Evolutionary conservation across 2,113 vertebrate species (phyloP).

Genomic region (Petroica traversi): DNA sequence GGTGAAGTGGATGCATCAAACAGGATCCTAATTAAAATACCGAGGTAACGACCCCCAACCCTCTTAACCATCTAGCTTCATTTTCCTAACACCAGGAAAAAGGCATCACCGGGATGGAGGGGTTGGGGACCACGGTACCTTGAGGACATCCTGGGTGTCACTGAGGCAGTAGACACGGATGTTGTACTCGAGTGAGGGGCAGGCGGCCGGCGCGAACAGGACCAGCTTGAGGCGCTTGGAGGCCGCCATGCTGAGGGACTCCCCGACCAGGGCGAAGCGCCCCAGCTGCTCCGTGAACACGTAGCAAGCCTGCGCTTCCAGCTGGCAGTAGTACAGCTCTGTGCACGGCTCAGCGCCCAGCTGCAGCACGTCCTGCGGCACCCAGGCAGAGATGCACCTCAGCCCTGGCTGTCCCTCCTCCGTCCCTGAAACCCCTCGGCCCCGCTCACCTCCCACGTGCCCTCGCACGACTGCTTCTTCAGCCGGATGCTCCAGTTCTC

Average conservation of each 20-base stretch:
- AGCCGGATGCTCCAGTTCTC: slow-evolving; percentile 96
- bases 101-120: rapidly evolving
- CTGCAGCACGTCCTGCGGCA: slow-evolving; percentile 88
- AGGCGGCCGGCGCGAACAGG: slow-evolving; percentile 91
- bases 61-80: too few relatives aligned
- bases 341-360: slow-evolving; percentile 89
- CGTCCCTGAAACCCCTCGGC: rapidly evolving
- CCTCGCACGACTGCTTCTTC: slow-evolving; percentile 96
- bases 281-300: slow-evolving; percentile 96
- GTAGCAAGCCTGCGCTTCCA: slow-evolving; percentile 90
- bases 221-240: slow-evolving; percentile 95
- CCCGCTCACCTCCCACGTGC: slow-evolving; percentile 92
- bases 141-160: slow-evolving; percentile 92
- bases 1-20: too few relatives aligned
- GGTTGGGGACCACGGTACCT: slow-evolving; percentile 68
- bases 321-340: slow-evolving; percentile 95
- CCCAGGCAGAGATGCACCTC: not conserved
- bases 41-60: too few relatives aligned
- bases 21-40: too few relatives aligned
- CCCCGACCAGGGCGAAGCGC: slow-evolving; percentile 92
- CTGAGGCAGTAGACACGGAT: slow-evolving; percentile 97
- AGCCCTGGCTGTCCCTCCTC: not conserved
- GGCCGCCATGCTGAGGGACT: slow-evolving; percentile 94
- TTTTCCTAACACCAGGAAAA: too few relatives aligned
- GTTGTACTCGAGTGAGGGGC: slow-evolving; percentile 94